Percentiles rank a stretch among this genome's conserved stretches.
Evolutionary conservation across 2,113 vertebrate species (phyloP).

Genomic region (Callipepla squamata): DNA sequence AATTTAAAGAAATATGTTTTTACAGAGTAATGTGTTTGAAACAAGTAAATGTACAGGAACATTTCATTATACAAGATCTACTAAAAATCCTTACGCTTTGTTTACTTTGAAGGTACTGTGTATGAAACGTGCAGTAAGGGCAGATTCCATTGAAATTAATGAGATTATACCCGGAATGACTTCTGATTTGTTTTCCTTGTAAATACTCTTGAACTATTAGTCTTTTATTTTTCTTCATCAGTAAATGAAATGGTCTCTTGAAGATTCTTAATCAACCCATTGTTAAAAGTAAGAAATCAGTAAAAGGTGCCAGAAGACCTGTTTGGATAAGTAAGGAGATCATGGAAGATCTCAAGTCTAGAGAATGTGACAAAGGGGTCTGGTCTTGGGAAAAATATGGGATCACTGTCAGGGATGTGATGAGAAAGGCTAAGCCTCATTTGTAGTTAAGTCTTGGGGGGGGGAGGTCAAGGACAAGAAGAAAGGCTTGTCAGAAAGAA

Average conservation of each 20-base stretch:
- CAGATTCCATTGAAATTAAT: not conserved
- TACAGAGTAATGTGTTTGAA: not conserved
- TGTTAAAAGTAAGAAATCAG: not conserved
- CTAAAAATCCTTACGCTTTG: not conserved
- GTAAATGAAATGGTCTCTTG: not conserved
- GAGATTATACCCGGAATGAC: not conserved
- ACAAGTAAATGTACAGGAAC: not conserved
- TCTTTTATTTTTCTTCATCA: not conserved
- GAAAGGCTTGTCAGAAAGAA: no score
- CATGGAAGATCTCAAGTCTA: no score
- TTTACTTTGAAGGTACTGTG: not conserved
- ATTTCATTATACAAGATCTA: not conserved
- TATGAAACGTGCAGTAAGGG: not conserved
- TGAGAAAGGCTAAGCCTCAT: not conserved
- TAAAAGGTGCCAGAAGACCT: not conserved
- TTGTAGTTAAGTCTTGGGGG: not conserved
- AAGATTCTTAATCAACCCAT: not conserved
- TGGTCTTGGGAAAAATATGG: no score
- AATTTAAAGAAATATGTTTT: not conserved
- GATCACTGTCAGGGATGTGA: not conserved
- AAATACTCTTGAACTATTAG: not conserved
- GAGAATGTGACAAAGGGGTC: no score
- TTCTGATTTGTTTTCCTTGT: not conserved
- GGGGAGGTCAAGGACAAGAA: no score
- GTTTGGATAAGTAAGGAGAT: no score